phyloP scores from a whole-genome alignment of 2,113 vertebrate species.

The Entomyzon cyanotis region DNA sequence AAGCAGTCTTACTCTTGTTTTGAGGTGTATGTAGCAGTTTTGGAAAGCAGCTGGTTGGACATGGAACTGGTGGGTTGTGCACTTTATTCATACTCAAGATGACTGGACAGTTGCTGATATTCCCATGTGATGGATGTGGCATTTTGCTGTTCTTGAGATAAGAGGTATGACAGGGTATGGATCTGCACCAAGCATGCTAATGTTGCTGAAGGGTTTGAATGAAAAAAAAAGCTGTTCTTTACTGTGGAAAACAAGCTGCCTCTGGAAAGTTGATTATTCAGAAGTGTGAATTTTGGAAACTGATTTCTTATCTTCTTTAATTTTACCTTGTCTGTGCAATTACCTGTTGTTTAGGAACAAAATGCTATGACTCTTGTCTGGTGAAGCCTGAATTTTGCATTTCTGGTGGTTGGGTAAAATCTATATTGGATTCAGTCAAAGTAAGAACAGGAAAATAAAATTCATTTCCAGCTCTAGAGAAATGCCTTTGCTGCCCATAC shows the following conservation, averaged over 20 bases:
- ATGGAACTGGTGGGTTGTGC: accelerated
- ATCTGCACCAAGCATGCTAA: constrained; percentile 23
- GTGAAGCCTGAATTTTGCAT: not conserved
- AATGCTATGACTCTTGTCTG: not conserved
- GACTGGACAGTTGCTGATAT: not conserved
- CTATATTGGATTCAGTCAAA: not conserved
- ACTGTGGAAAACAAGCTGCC: not conserved
- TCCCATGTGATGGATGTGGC: not conserved
- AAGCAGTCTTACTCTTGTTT: accelerated
- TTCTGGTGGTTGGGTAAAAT: not conserved
- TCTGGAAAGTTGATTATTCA: not conserved
- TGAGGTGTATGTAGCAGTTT: not conserved
- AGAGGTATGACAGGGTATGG: not conserved
- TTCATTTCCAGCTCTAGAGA: not conserved
- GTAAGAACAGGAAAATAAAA: not conserved
- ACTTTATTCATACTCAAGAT: not conserved
- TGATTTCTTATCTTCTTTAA: not conserved
- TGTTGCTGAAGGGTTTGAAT: not conserved
- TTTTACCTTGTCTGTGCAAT: not conserved
- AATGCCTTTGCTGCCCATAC: not conserved
- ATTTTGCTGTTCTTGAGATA: constrained; percentile 44
- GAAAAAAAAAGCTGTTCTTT: not conserved
- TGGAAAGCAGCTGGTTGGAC: not conserved
- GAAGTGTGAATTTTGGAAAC: not conserved
- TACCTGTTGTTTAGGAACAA: not conserved